Conservation (phyloP, 2,888 invertebrate species). For the Dryocosmus kuriphilus region DNA sequence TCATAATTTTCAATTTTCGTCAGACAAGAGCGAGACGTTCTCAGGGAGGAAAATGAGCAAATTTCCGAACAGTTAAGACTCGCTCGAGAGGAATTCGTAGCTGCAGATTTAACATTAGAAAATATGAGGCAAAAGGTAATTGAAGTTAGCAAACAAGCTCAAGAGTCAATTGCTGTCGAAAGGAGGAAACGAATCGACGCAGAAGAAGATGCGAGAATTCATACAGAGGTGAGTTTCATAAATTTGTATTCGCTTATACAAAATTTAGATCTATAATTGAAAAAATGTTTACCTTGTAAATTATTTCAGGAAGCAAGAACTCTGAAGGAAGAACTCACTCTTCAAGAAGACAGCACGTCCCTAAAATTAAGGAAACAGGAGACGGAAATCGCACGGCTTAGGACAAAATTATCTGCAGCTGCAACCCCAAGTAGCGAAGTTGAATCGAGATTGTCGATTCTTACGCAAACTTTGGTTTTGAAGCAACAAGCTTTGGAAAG, state of each 20-base stretch:
- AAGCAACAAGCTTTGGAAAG: constrained; percentile 92
- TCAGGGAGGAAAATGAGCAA: constrained; percentile 81
- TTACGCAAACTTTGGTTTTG: constrained; percentile 91
- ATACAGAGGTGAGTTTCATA: constrained; percentile 63
- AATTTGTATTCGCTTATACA: neutral
- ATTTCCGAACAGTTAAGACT: constrained; percentile 75
- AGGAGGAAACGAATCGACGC: constrained; percentile 75
- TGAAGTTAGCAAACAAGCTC: constrained; percentile 71
- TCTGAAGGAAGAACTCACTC: constrained; percentile 79
- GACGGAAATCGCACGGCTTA: constrained; percentile 80
- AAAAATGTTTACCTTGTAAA: neutral
- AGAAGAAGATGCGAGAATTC: constrained; percentile 77
- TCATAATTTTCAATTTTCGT: constrained; percentile 40
- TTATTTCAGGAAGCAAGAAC: constrained; percentile 79
- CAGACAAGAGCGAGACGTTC: constrained; percentile 80
- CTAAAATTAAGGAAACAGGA: constrained; percentile 80
- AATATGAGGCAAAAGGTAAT: constrained; percentile 78
- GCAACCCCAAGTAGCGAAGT: constrained; percentile 73
- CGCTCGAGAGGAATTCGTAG: constrained; percentile 77
- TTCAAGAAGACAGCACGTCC: constrained; percentile 78
- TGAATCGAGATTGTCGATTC: constrained; percentile 71
- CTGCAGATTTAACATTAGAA: constrained; percentile 70
- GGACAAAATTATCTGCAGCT: constrained; percentile 79
- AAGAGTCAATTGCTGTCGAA: constrained; percentile 74
- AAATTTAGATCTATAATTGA: neutral